Conservation (phyloP, 2,113 vertebrate genomes). For the Coregonus clupeaformis region DNA sequence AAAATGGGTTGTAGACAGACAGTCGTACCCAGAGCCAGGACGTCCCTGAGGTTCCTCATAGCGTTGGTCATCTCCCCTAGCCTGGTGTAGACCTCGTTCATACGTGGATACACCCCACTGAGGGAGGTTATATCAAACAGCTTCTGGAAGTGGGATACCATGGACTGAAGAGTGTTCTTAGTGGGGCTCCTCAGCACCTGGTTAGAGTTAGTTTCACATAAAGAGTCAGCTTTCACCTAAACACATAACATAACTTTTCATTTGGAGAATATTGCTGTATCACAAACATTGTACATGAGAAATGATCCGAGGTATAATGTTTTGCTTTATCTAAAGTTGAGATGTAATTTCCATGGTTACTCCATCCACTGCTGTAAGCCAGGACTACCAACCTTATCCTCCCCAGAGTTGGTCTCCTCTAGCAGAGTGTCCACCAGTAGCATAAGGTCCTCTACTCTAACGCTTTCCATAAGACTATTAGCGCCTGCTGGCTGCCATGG, state of each 20-base stretch:
- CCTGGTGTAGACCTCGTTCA: conserved; percentile 87
- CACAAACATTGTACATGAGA: too few species aligned
- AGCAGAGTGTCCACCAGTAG: conserved; percentile 79
- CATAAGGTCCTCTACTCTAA: conserved; percentile 82
- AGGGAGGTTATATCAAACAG: conserved; percentile 84
- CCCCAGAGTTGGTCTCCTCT: conserved; percentile 70
- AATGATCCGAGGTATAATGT: too few species aligned
- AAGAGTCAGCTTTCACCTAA: too few species aligned
- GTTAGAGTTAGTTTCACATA: background rate
- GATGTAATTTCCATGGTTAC: too few species aligned
- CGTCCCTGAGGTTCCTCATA: conserved; percentile 81
- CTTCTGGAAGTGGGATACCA: conserved; percentile 89
- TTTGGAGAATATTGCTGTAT: too few species aligned
- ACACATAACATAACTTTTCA: too few species aligned
- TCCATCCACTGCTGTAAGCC: too few species aligned
- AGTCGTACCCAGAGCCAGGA: conserved; percentile 80
- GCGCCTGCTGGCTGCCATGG: conserved; percentile 68
- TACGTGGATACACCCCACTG: conserved; percentile 83
- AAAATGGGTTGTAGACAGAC: too few species aligned
- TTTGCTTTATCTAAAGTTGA: too few species aligned
- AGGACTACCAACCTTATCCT: conserved; percentile 26
- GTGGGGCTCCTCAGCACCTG: conserved; percentile 73
- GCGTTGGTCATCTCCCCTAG: conserved; percentile 86
- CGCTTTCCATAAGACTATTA: conserved; percentile 42
- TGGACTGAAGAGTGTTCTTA: conserved; percentile 73